Conservation (phyloP, 2,797 vertebrate genomes). For the Moxostoma hubbsi region DNA sequence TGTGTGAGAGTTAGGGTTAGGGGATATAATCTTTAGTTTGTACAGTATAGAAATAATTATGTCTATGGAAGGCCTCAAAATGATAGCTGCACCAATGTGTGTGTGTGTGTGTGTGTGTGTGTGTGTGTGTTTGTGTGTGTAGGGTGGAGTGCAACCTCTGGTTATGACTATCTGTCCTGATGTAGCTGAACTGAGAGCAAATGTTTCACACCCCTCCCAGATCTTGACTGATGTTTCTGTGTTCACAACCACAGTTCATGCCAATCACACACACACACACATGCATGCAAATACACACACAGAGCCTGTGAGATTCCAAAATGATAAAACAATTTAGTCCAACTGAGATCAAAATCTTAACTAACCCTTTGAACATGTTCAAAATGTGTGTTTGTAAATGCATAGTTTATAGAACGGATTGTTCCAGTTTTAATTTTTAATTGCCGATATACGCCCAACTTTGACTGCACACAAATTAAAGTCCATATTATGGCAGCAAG, state of each 20-base stretch:
- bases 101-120: not conserved
- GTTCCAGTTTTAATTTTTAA: no score
- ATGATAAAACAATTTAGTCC: slow-evolving; percentile 2
- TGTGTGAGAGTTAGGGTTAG: no score
- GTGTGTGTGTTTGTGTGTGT: slow-evolving; percentile 10
- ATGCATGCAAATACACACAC: not conserved
- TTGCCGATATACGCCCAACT: no score
- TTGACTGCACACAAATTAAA: no score
- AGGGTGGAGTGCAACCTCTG: slow-evolving; percentile 30
- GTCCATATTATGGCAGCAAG: no score
- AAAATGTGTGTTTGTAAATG: no score
- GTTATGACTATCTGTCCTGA: slow-evolving; percentile 26
- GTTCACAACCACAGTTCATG: slow-evolving; percentile 1
- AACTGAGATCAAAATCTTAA: not conserved
- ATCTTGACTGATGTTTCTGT: not conserved
- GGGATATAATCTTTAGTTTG: no score
- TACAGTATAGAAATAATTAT: no score
- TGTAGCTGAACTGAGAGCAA: slow-evolving; percentile 16
- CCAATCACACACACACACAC: not conserved
- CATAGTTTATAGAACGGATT: no score
- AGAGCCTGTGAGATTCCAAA: not conserved
- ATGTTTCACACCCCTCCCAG: slow-evolving; percentile 1
- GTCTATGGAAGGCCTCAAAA: no score
- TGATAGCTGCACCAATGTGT: no score
- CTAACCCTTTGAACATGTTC: not conserved